Percentiles rank a stretch among this genome's conserved stretches.
Evolutionary conservation across 2,797 vertebrate genomes (phyloP).

Genomic region (Odontamblyopus rebecca): DNA sequence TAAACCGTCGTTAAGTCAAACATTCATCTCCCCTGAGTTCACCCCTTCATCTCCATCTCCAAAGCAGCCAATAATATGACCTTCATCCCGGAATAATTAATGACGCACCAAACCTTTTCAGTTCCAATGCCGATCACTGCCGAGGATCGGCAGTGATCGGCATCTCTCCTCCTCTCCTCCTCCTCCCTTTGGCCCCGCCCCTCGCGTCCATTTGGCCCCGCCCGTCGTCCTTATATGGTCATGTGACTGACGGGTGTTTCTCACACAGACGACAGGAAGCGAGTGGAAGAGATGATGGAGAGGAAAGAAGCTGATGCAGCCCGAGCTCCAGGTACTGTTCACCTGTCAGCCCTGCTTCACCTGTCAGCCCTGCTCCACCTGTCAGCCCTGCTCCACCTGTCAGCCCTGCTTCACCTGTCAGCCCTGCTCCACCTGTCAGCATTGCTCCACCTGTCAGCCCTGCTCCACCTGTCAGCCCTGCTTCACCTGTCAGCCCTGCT

Average conservation of each 20-base stretch:
- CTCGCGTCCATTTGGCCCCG: background rate
- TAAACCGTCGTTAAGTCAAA: no score
- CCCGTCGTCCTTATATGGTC: background rate
- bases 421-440: background rate
- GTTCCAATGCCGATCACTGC: no score
- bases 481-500: background rate
- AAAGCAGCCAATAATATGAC: no score
- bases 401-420: background rate
- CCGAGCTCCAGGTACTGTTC: slow-evolving; percentile 7
- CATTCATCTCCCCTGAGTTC: no score
- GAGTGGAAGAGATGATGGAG: background rate
- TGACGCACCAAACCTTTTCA: no score
- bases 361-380: background rate
- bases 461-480: background rate
- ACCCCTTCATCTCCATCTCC: no score
- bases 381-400: background rate
- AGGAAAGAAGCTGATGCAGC: background rate
- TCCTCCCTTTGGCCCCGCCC: background rate
- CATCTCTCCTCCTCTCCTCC: no score
- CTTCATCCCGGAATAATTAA: no score
- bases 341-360: background rate
- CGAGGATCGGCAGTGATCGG: no score
- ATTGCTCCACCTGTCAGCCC: no score
- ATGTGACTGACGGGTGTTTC: background rate
- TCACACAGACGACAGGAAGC: background rate